phyloP scores from a whole-genome alignment of 2,113 vertebrate species.

The Spizaetus ornatus region DNA sequence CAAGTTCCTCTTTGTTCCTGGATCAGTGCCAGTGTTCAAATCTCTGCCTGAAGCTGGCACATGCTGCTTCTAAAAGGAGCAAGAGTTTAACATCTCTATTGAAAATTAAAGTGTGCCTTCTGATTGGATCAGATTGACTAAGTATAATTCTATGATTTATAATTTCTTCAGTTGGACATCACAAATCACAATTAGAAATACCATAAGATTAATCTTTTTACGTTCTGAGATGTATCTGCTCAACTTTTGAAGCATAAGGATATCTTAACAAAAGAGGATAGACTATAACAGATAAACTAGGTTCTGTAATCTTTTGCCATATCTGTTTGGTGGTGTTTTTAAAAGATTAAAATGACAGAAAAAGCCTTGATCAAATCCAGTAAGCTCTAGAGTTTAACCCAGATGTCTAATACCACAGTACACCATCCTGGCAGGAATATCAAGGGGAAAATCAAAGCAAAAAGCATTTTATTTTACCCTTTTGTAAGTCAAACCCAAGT shows the following conservation, averaged over 20 bases:
- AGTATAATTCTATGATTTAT: conserved; percentile 46
- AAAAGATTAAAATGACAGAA: conserved; percentile 63
- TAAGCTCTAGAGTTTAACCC: conserved; percentile 53
- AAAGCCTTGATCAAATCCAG: conserved; percentile 57
- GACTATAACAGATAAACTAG: conserved; percentile 28
- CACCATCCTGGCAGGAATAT: not conserved
- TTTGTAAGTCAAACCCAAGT: not conserved
- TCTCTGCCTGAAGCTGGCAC: conserved; percentile 51
- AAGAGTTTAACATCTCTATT: conserved; percentile 39
- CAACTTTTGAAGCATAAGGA: conserved; percentile 51
- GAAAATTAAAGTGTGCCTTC: conserved; percentile 56
- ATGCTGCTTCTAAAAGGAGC: conserved; percentile 28
- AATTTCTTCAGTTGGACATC: conserved; percentile 43
- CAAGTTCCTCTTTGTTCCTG: conserved; percentile 30
- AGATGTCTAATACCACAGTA: conserved; percentile 42
- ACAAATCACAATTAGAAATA: conserved; percentile 59
- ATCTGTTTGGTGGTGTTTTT: conserved; percentile 61
- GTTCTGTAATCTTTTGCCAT: conserved; percentile 43
- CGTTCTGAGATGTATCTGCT: conserved; percentile 38
- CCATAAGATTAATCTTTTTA: conserved; percentile 34
- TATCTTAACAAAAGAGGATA: conserved; percentile 51
- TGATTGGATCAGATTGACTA: conserved; percentile 36
- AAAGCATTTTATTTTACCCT: not conserved
- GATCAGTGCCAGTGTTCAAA: conserved; percentile 48
- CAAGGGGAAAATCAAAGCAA: not conserved